Evolutionary conservation across 2,888 invertebrate genomes (phyloP).

Genomic region (Perizoma flavofasciatum): DNA sequence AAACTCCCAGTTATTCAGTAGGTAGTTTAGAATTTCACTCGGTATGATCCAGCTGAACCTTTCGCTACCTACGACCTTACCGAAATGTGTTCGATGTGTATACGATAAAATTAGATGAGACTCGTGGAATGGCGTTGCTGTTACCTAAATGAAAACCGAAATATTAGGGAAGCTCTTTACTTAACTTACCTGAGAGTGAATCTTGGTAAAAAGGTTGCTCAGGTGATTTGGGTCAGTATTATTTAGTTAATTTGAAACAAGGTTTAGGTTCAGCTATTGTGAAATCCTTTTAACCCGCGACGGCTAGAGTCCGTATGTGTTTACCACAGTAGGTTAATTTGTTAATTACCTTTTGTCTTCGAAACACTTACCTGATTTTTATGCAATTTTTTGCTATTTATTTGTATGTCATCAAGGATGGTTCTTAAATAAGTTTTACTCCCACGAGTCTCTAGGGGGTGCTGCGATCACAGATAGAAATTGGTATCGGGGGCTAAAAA

Average conservation of each 20-base stretch:
- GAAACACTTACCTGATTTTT: too few species aligned
- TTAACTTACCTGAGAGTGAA: constrained; percentile 24
- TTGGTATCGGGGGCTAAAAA: too few species aligned
- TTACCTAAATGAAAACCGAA: constrained; percentile 41
- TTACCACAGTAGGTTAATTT: too few species aligned
- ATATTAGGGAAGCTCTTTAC: constrained; percentile 27
- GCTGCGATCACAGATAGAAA: too few species aligned
- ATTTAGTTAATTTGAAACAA: not conserved
- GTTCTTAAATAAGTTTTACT: too few species aligned
- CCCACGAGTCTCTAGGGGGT: too few species aligned
- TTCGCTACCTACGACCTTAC: constrained; percentile 12
- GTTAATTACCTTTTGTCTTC: too few species aligned
- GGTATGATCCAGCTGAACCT: constrained; percentile 10
- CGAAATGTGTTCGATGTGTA: constrained; percentile 38
- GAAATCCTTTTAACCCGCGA: not conserved
- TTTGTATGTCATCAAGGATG: too few species aligned
- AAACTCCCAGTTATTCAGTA: too few species aligned
- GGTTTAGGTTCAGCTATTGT: not conserved
- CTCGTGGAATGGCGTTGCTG: constrained; percentile 35
- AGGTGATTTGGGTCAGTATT: constrained; percentile 12
- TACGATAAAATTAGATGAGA: constrained; percentile 42
- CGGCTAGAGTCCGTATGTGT: too few species aligned
- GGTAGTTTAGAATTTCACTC: not conserved
- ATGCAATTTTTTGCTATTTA: too few species aligned
- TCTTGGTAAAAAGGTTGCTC: constrained; percentile 20